phyloP scores from a whole-genome alignment of 1,140 invertebrate genomes.

The Aphaenogaster ashmeadi region DNA sequence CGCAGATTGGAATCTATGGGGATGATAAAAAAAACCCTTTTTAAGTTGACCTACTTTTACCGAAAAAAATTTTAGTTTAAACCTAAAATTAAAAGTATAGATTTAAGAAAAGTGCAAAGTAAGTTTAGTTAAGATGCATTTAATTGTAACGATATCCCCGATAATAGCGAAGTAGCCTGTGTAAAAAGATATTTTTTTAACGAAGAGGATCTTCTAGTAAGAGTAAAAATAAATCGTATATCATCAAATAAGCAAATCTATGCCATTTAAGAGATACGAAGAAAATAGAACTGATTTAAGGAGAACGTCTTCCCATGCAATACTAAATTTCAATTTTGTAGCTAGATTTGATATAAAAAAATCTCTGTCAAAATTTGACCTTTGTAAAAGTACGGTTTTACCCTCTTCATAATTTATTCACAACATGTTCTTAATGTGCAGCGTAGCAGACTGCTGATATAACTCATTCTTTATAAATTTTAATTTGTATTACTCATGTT shows the following conservation, averaged over 20 bases:
- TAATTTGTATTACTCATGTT: conserved; percentile 11
- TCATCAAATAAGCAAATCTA: not conserved
- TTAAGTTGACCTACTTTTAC: not conserved
- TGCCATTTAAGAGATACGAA: not conserved
- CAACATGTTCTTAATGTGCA: not conserved
- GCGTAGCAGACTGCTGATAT: not conserved
- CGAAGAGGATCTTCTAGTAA: not conserved
- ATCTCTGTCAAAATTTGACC: not conserved
- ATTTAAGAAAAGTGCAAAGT: not conserved
- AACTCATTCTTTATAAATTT: conserved; percentile 1
- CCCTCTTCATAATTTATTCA: not conserved
- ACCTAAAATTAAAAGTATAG: not conserved
- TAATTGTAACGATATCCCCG: not conserved
- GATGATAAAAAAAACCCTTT: not conserved
- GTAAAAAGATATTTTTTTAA: not conserved
- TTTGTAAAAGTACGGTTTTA: not conserved
- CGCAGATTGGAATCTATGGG: not conserved
- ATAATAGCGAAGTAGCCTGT: not conserved
- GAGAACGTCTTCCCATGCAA: not conserved
- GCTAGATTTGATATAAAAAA: not conserved
- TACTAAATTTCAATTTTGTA: not conserved
- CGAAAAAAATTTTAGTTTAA: conserved; percentile 13
- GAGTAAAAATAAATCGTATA: not conserved
- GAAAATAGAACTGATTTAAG: not conserved
- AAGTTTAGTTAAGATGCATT: not conserved